Percentiles rank a stretch among this genome's conserved stretches.
phyloP scores from a whole-genome alignment of 2,888 invertebrate genomes.

The Lapara coniferarum region DNA sequence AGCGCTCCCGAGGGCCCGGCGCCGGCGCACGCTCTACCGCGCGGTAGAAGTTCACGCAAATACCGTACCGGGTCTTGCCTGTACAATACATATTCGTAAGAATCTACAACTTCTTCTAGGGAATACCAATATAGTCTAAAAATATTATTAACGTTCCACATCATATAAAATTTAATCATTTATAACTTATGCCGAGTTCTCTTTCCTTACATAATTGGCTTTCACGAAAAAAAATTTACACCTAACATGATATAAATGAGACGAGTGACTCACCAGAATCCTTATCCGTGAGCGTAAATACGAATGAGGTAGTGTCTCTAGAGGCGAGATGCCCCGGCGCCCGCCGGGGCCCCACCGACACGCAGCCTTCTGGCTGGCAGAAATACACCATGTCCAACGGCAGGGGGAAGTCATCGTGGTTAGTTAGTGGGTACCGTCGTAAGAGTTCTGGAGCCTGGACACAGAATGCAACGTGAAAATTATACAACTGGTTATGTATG shows the following conservation, averaged over 20 bases:
- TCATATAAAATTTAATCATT: no score
- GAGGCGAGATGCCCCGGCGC: slow-evolving; percentile 79
- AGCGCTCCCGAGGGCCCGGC: slow-evolving; percentile 72
- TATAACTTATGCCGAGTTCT: no score
- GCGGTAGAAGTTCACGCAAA: slow-evolving; percentile 99
- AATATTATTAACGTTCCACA: no score
- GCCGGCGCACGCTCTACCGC: slow-evolving; percentile 89
- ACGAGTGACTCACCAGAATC: slow-evolving; percentile 89
- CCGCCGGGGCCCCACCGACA: slow-evolving; percentile 93
- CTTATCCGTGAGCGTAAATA: slow-evolving; percentile 99
- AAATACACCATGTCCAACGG: slow-evolving; percentile 99
- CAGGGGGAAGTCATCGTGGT: slow-evolving; percentile 98
- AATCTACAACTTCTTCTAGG: no score
- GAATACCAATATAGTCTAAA: no score
- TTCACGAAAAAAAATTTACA: background rate
- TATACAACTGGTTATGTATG: background rate
- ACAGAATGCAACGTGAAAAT: background rate
- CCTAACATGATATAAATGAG: background rate
- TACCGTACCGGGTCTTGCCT: slow-evolving; percentile 96
- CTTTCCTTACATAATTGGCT: no score
- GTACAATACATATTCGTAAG: slow-evolving; percentile 23
- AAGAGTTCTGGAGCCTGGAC: slow-evolving; percentile 95
- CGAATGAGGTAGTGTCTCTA: slow-evolving; percentile 97
- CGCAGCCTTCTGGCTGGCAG: slow-evolving; percentile 99
- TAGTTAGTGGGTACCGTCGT: slow-evolving; percentile 96